A percentile compares a stretch with the other conserved stretches of the same genome.
Conservation (phyloP, 2,888 invertebrate species). For the Thyatira batis region DNA sequence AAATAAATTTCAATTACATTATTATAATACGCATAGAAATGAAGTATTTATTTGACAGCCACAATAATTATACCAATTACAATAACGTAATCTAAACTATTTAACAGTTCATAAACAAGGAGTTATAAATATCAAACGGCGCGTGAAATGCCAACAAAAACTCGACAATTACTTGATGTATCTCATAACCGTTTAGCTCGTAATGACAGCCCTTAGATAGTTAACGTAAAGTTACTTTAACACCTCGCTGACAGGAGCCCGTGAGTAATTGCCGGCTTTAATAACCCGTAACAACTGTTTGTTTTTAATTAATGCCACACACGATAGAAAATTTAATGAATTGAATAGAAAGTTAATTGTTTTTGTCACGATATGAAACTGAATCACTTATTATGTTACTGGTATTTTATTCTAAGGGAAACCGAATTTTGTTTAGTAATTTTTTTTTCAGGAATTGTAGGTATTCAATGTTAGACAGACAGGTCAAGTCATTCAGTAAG, state of each 20-base stretch:
- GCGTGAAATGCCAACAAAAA: constrained; percentile 68
- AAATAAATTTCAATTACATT: no score
- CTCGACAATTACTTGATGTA: constrained; percentile 45
- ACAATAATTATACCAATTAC: not conserved
- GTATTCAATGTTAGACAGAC: no score
- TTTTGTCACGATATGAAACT: not conserved
- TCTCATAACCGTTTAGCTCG: constrained; percentile 29
- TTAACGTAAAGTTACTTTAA: constrained; percentile 34
- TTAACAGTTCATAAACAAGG: constrained; percentile 8
- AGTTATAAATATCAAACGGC: constrained; percentile 40
- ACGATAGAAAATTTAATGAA: not conserved
- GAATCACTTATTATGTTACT: not conserved
- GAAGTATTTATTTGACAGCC: no score
- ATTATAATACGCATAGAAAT: no score
- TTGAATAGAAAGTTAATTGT: not conserved
- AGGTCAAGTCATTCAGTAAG: no score
- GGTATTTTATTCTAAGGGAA: not conserved
- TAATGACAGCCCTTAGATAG: constrained; percentile 41
- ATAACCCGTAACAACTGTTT: constrained; percentile 40
- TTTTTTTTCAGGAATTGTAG: no score
- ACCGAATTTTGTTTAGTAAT: not conserved
- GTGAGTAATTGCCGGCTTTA: constrained; percentile 45
- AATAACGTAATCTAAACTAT: not conserved
- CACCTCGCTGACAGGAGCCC: constrained; percentile 43
- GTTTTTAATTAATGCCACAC: constrained; percentile 28